Percentiles rank a stretch among this genome's conserved stretches.
Evolutionary conservation across 2,797 vertebrate species (phyloP).

Genomic region (Harpagifer antarcticus): DNA sequence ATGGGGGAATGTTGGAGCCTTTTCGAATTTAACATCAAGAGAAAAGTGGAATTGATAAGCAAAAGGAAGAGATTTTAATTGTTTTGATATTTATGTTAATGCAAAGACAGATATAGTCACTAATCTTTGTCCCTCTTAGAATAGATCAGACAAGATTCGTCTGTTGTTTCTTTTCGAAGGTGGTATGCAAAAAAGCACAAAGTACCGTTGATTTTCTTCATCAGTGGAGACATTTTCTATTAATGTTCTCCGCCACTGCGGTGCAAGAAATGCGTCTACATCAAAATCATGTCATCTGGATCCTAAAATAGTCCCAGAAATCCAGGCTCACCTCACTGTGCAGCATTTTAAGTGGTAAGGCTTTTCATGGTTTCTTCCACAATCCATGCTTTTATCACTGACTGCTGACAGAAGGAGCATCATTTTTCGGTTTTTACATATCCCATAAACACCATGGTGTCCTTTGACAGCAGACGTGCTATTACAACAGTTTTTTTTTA

Average conservation of each 20-base stretch:
- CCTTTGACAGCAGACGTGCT: neutral
- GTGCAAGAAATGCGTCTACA: slow-evolving; percentile 5
- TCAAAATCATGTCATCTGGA: neutral
- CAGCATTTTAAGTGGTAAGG: neutral
- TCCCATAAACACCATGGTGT: neutral
- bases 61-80: neutral
- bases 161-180: neutral
- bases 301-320: slow-evolving; percentile 42
- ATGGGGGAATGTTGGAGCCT: too few relatives aligned
- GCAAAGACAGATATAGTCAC: too few relatives aligned
- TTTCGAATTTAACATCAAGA: neutral
- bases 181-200: neutral
- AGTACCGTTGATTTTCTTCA: neutral
- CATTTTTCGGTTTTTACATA: slow-evolving; percentile 19
- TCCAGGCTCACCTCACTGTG: slow-evolving; percentile 3
- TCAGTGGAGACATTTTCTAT: neutral
- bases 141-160: too few relatives aligned
- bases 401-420: too few relatives aligned
- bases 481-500: neutral
- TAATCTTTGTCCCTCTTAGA: too few relatives aligned
- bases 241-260: neutral
- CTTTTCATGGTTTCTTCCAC: slow-evolving; percentile 1
- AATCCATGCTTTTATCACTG: slow-evolving; percentile 23
- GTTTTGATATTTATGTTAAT: too few relatives aligned
- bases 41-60: neutral